Conservation (phyloP, 1,140 invertebrate species). For the Drosophila ambigua region DNA sequence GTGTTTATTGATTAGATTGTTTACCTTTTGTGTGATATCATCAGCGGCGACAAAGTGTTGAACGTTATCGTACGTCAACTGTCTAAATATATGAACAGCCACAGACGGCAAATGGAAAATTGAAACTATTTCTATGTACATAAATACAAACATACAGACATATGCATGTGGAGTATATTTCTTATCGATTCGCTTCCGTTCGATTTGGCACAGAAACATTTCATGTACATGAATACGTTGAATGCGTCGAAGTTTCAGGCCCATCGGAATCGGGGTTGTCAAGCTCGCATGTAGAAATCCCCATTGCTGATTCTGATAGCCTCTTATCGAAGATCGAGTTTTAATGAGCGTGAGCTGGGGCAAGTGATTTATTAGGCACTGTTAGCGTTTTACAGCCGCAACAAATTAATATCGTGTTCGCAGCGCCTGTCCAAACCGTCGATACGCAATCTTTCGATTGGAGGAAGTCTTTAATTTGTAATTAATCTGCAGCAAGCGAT, state of each 20-base stretch:
- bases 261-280: slow-evolving; percentile 22
- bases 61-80: slow-evolving; percentile 77
- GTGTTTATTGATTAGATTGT: slow-evolving; percentile 82
- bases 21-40: slow-evolving; percentile 80
- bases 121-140: neutral
- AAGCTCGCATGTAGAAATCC: slow-evolving; percentile 27
- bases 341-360: slow-evolving; percentile 43
- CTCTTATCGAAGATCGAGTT: slow-evolving; percentile 53
- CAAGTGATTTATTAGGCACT: slow-evolving; percentile 48
- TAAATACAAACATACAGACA: no score
- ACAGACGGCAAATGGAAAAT: slow-evolving; percentile 4
- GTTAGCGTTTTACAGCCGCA: slow-evolving; percentile 26
- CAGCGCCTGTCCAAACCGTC: slow-evolving; percentile 4
- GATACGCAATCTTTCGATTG: slow-evolving; percentile 13
- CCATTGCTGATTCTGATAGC: slow-evolving; percentile 8
- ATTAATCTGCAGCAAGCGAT: neutral
- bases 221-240: no score
- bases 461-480: neutral
- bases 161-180: neutral
- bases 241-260: slow-evolving; percentile 7
- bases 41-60: slow-evolving; percentile 53
- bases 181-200: slow-evolving; percentile 76
- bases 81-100: slow-evolving; percentile 65
- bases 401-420: slow-evolving; percentile 34
- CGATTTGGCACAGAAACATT: slow-evolving; percentile 53